Evolutionary conservation across 2,888 invertebrate species (phyloP), one percentile per base, ranked within the genome.

Genomic region (Sipunculus nudus): DNA sequence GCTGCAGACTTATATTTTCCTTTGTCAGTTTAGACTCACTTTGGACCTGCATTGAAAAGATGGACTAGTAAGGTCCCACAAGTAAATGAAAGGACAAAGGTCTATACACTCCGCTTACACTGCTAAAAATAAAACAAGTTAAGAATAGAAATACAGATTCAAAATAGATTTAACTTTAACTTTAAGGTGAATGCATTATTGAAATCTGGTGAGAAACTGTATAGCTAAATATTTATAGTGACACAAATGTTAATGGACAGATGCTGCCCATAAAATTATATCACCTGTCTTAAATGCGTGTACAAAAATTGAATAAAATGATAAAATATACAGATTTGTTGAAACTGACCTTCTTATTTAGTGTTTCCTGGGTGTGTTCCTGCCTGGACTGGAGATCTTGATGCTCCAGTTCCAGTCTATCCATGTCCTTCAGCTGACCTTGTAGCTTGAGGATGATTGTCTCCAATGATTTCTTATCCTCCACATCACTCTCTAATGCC

Each of bases 391-490:
- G 65, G 23, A 73, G 54, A 26, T 66, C 63, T 40, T 60, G 49
- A 21, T 54, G 38, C 46, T 64, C 61, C 21, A 57, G 53, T 40
- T 64, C 56, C 21, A 61, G 45, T 32, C 57, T 31, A 26, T 70
- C 61, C 31, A 68, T 66, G 52, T 70, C 67, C 57, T 73, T 61
- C 13, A 75, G 64, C 25, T 71, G 74, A 32, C 72, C 68, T 58
- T 69, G 71, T 23, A 79, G 71, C 53, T 76, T 72, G 48, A 69
- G 49, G 52, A 73, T 71, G 35, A 71, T 61, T 50, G 71, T 68
- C 63, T 76, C 76, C 8, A 74, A 59, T 43, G 74, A 65, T 21
- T 64, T 64, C 54, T 74, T 54, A 63, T 78, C 75, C 46, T 61
- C 64, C 53, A 71, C 72, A 31, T 70, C 67, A 40, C 73, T 70